Evolutionary conservation across 2,113 vertebrate genomes (phyloP).

Genomic region (Sorex araneus): DNA sequence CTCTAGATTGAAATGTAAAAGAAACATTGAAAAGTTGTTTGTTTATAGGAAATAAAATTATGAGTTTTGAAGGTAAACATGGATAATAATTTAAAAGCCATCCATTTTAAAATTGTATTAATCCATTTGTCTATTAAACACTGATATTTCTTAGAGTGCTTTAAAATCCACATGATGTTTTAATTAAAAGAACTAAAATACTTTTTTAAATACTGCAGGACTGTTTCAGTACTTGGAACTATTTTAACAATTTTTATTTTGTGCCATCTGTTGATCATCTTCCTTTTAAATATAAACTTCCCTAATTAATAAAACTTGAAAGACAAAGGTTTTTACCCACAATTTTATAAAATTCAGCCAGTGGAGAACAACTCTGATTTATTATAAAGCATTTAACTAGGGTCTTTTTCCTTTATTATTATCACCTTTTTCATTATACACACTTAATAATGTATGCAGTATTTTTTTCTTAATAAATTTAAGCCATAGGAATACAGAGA

Average conservation of each 20-base stretch:
- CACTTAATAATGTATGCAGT: neutral
- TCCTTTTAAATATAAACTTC: neutral
- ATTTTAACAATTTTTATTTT: constrained; percentile 1
- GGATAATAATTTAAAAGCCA: neutral
- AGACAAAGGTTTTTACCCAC: neutral
- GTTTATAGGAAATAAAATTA: neutral
- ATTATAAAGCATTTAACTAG: neutral
- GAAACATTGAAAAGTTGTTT: constrained; percentile 27
- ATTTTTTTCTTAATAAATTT: neutral
- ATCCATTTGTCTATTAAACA: constrained; percentile 58
- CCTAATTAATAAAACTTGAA: neutral
- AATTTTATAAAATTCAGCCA: neutral
- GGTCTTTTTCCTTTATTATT: neutral
- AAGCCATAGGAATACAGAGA: neutral
- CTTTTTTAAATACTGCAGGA: constrained; percentile 26
- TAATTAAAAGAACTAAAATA: constrained; percentile 53
- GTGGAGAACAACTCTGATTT: neutral
- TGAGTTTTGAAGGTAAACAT: neutral
- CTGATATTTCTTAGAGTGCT: constrained; percentile 10
- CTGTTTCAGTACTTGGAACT: constrained; percentile 51
- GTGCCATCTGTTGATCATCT: constrained; percentile 56
- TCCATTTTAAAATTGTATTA: neutral
- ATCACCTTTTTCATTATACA: neutral
- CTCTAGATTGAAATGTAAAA: neutral
- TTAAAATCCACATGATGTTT: constrained; percentile 61